Base-by-base conservation (phyloP, 2,888 invertebrate genomes). In the Aricia artaxerxes region DNA sequence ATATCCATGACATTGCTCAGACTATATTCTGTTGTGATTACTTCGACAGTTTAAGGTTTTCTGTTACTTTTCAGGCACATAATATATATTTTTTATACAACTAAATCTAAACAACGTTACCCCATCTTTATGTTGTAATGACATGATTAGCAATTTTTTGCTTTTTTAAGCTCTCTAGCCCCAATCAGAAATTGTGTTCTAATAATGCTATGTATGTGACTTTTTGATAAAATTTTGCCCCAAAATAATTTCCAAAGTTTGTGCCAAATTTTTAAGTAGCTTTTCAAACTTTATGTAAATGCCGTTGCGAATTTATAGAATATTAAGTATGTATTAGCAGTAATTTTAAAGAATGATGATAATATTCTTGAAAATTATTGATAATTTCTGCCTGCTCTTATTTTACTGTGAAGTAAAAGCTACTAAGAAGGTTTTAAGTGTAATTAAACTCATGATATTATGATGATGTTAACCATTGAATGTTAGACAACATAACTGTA, bases 181-280 rank as follows among this genome's bases (percentile, higher is more conserved):
- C 64, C 64, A 64, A 24, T 61, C 11, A 64, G 24, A 64, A 64
- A 64, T 64, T 64, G 7, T 64, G 61, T 24, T 61, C 2, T n/a
- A 9, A 64, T 24, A 24, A 24, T 61, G 9, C 24, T 9, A 61
- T 24, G 3, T 24, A 24, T 61, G 7, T 16, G 24, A 61, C 1
- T 61, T n/a, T 61, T 24, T n/a, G 16, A 24, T 61, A 61, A n/a
- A 61, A 9, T 61, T 24, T 61, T 24, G 24, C 31, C 64, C 64
- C 11, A 64, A 11, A 31, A 75, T 75, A 49, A 31, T 49, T 24
- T 44, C 44, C 11, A 75, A 53, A 13, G 9, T 75, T 75, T 80
- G 84, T 84, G 84, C 84, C 84, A 84, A 84, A 84, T 81, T 84
- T 82, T 79, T 83, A 83, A 84, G 81, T 80, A 80, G 80, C 80